Base-by-base conservation (phyloP, 2,797 vertebrate species). In the Etheostoma nigrum region DNA sequence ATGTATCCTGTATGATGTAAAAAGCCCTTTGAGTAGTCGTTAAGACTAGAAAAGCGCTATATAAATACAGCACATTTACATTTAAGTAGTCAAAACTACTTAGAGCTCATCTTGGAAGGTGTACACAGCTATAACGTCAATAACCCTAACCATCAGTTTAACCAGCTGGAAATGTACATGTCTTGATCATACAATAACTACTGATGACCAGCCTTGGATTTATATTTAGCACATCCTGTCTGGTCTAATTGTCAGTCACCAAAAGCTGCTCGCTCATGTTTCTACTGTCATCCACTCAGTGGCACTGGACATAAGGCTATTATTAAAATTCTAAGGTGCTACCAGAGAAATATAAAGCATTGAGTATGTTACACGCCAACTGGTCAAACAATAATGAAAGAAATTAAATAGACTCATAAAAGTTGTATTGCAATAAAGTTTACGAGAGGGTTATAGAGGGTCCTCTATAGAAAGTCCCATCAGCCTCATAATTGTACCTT, bases 401-500 rank as follows among this genome's bases (percentile, higher is more conserved):
- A 30, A 6, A 16, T 27, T 64, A 27, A 36, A 63, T 19, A n/a
- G 44, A 57, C 21, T 65, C 11, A 42, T 51, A 33, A 27, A 62
- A 9, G 36, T 14, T 53, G 9, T 5, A 4, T 12, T 49, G 13
- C 12, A 13, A 21, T 76, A 11, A 40, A 23, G 36, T 67, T 52
- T 10, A 36, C 25, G 48, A n/a, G n/a, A n/a, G n/a, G n/a, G n/a
- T n/a, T n/a, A n/a, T n/a, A n/a, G n/a, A n/a, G 5, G 30, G 19
- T 10, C 36, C 16, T 49, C 6, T 18, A 15, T 42, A 72, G 25
- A 52, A 40, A 63, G 40, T 52, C 33, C 59, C 54, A 42, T 79
- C 45, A 51, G 61, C 21, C 44, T 62, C n/a, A 71, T 80, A 63
- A 64, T 75, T 27, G 47, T 66, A 76, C 58, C 51, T 40, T 74